A percentile compares a stretch with the other conserved stretches of the same genome.
Conservation (phyloP, 2,113 vertebrate species). For the Cyprinodon tularosa region DNA sequence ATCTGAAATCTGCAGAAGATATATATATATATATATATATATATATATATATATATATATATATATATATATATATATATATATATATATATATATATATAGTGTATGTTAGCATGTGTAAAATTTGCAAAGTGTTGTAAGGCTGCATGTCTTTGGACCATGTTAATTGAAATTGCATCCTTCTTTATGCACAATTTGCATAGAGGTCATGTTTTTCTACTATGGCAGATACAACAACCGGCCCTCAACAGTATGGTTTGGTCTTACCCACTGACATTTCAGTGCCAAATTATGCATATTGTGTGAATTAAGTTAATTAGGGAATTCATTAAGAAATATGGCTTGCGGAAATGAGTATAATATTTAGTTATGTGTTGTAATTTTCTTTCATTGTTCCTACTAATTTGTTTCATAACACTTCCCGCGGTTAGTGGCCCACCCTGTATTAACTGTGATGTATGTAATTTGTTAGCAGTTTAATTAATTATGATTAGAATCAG, state of each 20-base stretch:
- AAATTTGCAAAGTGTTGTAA: slow-evolving; percentile 68
- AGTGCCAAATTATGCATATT: slow-evolving; percentile 91
- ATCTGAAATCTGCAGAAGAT: too few species aligned
- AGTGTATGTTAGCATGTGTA: slow-evolving; percentile 37
- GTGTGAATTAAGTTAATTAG: slow-evolving; percentile 94
- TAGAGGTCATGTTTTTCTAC: slow-evolving; percentile 88
- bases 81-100: too few species aligned
- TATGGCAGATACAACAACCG: slow-evolving; percentile 85
- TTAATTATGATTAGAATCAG: slow-evolving; percentile 93
- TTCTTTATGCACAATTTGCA: slow-evolving; percentile 80
- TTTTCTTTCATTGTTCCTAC: slow-evolving; percentile 91
- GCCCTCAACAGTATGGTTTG: slow-evolving; percentile 84
- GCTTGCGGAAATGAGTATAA: slow-evolving; percentile 84
- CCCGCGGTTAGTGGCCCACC: slow-evolving; percentile 83
- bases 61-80: too few species aligned
- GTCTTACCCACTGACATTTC: slow-evolving; percentile 89
- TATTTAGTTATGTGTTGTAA: slow-evolving; percentile 87
- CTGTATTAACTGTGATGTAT: slow-evolving; percentile 87
- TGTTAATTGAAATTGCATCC: slow-evolving; percentile 79
- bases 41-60: too few species aligned
- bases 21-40: too few species aligned
- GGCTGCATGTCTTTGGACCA: slow-evolving; percentile 65
- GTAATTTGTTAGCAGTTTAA: slow-evolving; percentile 94
- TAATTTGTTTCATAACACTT: slow-evolving; percentile 93
- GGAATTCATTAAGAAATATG: slow-evolving; percentile 90